Base-by-base conservation (phyloP, 2,113 vertebrate genomes). In the Dasyurus viverrinus region DNA sequence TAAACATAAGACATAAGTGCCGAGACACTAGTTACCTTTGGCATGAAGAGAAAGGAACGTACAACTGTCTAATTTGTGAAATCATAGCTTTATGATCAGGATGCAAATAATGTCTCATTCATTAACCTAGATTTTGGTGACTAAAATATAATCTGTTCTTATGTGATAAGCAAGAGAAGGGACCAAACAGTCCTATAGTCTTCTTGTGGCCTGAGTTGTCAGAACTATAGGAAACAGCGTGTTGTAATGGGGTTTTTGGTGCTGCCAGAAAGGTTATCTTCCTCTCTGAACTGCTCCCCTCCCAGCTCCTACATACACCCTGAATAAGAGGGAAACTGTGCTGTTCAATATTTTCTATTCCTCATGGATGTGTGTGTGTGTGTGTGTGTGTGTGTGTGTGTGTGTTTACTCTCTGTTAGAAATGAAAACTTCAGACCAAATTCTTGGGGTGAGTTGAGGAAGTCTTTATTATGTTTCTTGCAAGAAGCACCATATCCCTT, bases 171-270 rank as follows among this genome's bases (percentile, higher is more conserved):
- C 53, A 27, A n/a, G 11, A 53, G 5, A 91, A 89, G 8, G 48
- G 47, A 27, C 4, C 12, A 47, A 42, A 3, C n/a, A 89, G 3
- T 76, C 6, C 22, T 53, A 1, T 52, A 91, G 24, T n/a, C 47
- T 91, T n/a, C 42, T 95, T 30, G 14, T 84, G n/a, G 42, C 50
- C 84, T 46, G 16, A 93, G 53, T 27, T 91, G 11, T 91, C 26
- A 89, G 36, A 1, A 47, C 42, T 84, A 23, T 5, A 68, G 46
- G 55, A 90, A 9, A 16, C 68, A 11, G 23, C 50, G 68, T 53
- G 90, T 93, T 94, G 89, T 93, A 91, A 96, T 92, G n/a, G 30
- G 95, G 24, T 90, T 92, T 91, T 96, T 94, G 48, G 54, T 91
- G 94, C 25, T 96, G 55, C 91, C 94, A 93, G 52, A 52, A 5